Evolutionary conservation across 2,888 invertebrate species (phyloP).

Genomic region (Morpho deidamia): DNA sequence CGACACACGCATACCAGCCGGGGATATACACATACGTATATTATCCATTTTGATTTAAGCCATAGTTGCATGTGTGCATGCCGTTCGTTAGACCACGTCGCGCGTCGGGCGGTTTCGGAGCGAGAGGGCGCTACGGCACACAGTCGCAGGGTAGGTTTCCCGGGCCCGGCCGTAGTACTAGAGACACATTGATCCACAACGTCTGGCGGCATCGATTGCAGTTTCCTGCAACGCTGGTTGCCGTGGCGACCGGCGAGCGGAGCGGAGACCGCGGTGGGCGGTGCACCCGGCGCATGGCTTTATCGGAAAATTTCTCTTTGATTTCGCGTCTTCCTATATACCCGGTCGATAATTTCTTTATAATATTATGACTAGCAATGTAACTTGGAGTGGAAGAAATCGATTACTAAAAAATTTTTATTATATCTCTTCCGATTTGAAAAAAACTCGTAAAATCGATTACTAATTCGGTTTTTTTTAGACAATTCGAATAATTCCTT

Average conservation of each 20-base stretch:
- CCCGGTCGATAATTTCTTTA: too few species aligned
- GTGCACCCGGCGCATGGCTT: constrained; percentile 47
- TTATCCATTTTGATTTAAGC: too few species aligned
- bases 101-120: constrained; percentile 39
- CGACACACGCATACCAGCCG: too few species aligned
- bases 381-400: too few species aligned
- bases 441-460: too few species aligned
- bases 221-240: constrained; percentile 73
- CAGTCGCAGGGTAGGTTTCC: constrained; percentile 51
- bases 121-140: constrained; percentile 32
- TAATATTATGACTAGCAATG: too few species aligned
- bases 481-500: too few species aligned
- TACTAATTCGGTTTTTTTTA: too few species aligned
- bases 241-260: constrained; percentile 56
- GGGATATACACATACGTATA: too few species aligned
- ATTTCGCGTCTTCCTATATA: background rate
- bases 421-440: too few species aligned
- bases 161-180: constrained; percentile 75
- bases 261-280: background rate
- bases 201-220: constrained; percentile 78
- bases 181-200: constrained; percentile 78
- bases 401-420: too few species aligned
- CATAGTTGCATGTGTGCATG: too few species aligned
- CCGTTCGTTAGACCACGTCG: constrained; percentile 26
- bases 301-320: constrained; percentile 34